These are phyloP conservation scores for Hippocampus abdominalis DNA, from an alignment of 2,113 vertebrate species.

Conservation along the genomic window DNA sequence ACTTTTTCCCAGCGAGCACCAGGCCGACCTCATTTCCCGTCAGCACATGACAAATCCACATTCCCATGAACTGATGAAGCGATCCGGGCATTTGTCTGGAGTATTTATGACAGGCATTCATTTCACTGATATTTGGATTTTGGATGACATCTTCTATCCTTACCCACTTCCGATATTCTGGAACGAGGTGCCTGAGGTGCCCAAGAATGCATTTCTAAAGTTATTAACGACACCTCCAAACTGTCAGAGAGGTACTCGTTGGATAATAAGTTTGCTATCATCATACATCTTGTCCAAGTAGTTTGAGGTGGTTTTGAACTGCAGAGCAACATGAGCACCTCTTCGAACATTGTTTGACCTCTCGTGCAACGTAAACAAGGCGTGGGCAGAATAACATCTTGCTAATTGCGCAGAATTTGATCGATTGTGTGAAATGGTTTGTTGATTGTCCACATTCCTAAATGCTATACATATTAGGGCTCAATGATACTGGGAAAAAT, in stretches of 20 bases:
- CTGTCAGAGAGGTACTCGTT: not conserved
- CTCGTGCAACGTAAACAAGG: not conserved
- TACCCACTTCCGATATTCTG: not conserved
- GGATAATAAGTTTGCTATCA: no score
- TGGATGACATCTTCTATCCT: not conserved
- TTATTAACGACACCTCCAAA: not conserved
- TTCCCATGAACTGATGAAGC: not conserved
- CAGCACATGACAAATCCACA: not conserved
- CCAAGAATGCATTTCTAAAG: no score
- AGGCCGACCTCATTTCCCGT: conserved; percentile 9
- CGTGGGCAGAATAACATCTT: not conserved
- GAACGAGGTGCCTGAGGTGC: not conserved
- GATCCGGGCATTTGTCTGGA: not conserved
- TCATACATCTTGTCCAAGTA: not conserved
- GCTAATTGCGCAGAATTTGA: no score
- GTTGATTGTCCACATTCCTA: no score
- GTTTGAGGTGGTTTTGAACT: not conserved
- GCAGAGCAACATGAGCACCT: no score
- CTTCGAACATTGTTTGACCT: not conserved
- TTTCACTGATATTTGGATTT: conserved; percentile 1
- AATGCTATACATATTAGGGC: no score
- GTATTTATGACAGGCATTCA: not conserved
- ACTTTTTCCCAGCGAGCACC: conserved; percentile 29
- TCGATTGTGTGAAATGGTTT: not conserved
- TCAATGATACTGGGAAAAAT: no score